Evolutionary conservation across 2,888 invertebrate species (phyloP).

Genomic region (Orthonychiurus folsomi): DNA sequence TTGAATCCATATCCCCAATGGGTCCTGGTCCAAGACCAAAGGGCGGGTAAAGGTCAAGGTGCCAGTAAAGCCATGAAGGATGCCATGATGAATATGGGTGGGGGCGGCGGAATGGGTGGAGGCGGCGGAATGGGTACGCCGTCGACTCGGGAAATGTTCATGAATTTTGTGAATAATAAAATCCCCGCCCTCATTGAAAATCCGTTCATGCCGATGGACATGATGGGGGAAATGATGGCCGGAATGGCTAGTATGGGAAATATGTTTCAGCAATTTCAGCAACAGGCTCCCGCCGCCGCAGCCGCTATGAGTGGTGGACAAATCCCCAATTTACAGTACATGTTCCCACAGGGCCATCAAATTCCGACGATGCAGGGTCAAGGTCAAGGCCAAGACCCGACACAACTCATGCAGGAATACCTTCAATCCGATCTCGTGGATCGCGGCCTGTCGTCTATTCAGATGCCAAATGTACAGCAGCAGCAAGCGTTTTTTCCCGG

Average conservation of each 20-base stretch:
- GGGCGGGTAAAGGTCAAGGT: constrained; percentile 2
- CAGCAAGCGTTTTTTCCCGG: neutral
- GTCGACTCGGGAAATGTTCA: constrained; percentile 4
- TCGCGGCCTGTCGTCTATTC: no score
- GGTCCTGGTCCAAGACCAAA: constrained; percentile 22
- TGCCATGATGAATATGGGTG: neutral
- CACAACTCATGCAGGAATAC: neutral
- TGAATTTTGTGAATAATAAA: constrained; percentile 14
- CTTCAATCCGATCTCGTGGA: neutral
- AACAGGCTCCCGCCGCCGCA: no score
- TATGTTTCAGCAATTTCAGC: neutral
- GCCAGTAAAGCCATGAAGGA: neutral
- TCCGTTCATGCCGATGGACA: constrained; percentile 27
- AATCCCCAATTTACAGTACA: neutral
- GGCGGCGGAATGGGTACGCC: neutral
- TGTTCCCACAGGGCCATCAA: neutral
- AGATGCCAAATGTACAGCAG: neutral
- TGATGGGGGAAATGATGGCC: constrained; percentile 3
- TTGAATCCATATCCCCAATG: constrained; percentile 40
- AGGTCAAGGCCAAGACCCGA: neutral
- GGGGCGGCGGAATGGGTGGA: neutral
- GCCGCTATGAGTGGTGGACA: no score
- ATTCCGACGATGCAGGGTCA: neutral
- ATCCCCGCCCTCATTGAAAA: constrained; percentile 31
- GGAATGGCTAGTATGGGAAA: neutral